Percentiles rank a stretch among this genome's conserved stretches.
Evolutionary conservation across 2,888 invertebrate species (phyloP).

Genomic region (Trichogramma dendrolimi): DNA sequence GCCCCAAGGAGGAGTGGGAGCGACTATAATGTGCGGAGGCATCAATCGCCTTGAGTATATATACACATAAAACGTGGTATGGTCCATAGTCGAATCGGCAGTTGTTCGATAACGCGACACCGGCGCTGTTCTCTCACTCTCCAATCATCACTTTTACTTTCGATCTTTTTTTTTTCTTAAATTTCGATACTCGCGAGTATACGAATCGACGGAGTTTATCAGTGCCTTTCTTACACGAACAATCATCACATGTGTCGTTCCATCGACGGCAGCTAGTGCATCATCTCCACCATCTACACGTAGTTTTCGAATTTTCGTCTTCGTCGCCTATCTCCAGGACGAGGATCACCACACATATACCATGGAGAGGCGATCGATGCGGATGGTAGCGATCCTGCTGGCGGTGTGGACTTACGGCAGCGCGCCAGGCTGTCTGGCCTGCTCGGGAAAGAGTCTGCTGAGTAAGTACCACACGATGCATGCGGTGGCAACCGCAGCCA

Average conservation of each 20-base stretch:
- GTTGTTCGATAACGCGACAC: constrained; percentile 21
- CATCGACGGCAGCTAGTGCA: no score
- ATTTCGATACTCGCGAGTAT: no score
- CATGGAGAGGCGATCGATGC: not conserved
- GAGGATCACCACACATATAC: not conserved
- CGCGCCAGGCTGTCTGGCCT: constrained; percentile 24
- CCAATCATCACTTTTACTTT: not conserved
- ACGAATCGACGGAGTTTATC: no score
- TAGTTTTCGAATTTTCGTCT: not conserved
- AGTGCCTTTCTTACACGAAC: no score
- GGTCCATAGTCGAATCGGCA: constrained; percentile 10
- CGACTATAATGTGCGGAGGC: not conserved
- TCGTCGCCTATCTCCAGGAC: not conserved
- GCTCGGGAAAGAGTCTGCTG: constrained; percentile 19
- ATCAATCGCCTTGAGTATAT: constrained; percentile 12
- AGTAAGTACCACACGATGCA: constrained; percentile 16
- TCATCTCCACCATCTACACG: no score
- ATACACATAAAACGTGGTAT: constrained; percentile 25
- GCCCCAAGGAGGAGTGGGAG: constrained; percentile 1
- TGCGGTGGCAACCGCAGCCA: no score
- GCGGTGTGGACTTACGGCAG: not conserved
- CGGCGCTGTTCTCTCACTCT: not conserved
- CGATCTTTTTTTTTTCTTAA: not conserved
- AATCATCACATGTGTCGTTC: no score
- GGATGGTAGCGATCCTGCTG: not conserved